Percentiles rank a stretch among this genome's conserved stretches.
These are phyloP conservation scores for Anguilla rostrata DNA, from an alignment of 2,113 vertebrate genomes.

Conservation along the genomic window DNA sequence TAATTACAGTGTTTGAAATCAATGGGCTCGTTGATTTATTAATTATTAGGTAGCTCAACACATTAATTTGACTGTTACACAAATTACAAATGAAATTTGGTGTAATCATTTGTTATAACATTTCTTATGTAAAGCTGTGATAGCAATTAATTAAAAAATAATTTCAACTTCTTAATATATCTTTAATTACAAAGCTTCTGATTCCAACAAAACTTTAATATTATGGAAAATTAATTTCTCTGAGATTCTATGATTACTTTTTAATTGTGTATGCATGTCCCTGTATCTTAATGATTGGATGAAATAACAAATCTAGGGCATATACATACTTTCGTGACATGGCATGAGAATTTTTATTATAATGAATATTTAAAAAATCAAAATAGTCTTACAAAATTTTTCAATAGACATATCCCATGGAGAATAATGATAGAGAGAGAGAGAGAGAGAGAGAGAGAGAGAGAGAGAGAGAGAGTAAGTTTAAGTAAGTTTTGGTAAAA, in stretches of 20 bases:
- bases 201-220: constrained; percentile 11
- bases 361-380: neutral
- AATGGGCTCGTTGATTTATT: neutral
- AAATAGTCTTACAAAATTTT: neutral
- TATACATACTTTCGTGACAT: neutral
- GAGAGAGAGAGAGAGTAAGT: neutral
- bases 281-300: neutral
- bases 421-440: neutral
- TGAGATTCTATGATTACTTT: neutral
- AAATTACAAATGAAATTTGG: constrained; percentile 18
- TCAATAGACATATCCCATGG: neutral
- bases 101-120: constrained; percentile 1
- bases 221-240: constrained; percentile 7
- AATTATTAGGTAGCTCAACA: constrained; percentile 2
- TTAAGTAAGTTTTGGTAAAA: constrained; percentile 4
- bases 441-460: neutral
- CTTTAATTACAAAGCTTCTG: neutral
- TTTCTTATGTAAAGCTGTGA: constrained; percentile 9
- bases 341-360: neutral
- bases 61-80: constrained; percentile 16
- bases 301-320: neutral
- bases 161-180: constrained; percentile 11
- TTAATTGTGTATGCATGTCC: constrained; percentile 9
- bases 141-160: constrained; percentile 11
- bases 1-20: constrained; percentile 8